phyloP scores from a whole-genome alignment of 2,888 invertebrate genomes.

The Coelinius sp. region DNA sequence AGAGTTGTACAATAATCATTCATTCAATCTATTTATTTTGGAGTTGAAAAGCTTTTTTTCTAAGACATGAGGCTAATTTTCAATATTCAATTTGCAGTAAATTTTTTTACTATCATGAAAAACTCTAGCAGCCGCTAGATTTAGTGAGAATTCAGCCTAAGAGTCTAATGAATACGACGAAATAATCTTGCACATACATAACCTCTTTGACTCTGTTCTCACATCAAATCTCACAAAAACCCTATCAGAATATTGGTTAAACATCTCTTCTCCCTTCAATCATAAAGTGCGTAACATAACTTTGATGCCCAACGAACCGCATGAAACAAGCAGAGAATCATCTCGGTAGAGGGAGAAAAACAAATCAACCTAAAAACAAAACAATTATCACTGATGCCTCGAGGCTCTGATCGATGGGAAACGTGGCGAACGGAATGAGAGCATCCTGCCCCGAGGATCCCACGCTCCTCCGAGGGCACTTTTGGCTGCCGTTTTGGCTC shows the following conservation, averaged over 20 bases:
- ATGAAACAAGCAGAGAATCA: conserved; percentile 26
- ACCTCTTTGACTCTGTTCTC: too few species aligned
- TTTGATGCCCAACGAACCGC: conserved; percentile 39
- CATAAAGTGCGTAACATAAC: conserved; percentile 58
- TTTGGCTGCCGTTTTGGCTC: conserved; percentile 37
- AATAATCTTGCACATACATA: too few species aligned
- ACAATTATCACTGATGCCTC: conserved; percentile 46
- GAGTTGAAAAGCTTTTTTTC: neutral
- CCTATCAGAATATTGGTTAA: too few species aligned
- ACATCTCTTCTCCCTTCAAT: conserved; percentile 43
- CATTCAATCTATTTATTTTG: too few species aligned
- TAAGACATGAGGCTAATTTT: too few species aligned
- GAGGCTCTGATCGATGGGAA: conserved; percentile 36
- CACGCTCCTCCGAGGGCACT: conserved; percentile 28
- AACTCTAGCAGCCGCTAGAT: too few species aligned
- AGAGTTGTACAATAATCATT: too few species aligned
- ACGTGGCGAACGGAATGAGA: conserved; percentile 16
- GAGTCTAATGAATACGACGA: too few species aligned
- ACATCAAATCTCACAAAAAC: too few species aligned
- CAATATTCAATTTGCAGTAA: too few species aligned
- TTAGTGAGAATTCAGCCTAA: too few species aligned
- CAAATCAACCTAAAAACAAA: conserved; percentile 30
- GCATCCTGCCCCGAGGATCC: conserved; percentile 35
- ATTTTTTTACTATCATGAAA: too few species aligned
- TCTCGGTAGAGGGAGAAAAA: conserved; percentile 12